Percentiles rank a stretch among this genome's conserved stretches.
These are phyloP conservation scores for Haemorhous mexicanus DNA, from an alignment of 2,113 vertebrate genomes.

Conservation along the genomic window DNA sequence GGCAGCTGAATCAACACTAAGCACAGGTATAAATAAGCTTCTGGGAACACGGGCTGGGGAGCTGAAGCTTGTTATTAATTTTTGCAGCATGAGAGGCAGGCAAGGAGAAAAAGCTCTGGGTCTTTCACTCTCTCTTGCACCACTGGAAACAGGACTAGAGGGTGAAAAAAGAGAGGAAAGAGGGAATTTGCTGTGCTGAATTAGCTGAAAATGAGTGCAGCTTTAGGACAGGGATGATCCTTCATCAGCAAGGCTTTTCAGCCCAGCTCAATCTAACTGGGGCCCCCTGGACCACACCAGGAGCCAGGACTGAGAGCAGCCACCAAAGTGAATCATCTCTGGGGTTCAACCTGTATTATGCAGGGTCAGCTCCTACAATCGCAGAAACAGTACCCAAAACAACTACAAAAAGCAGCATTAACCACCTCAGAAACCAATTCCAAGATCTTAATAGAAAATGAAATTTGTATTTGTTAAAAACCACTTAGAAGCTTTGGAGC, in stretches of 20 bases:
- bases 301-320: neutral
- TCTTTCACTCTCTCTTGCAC: neutral
- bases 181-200: neutral
- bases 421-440: neutral
- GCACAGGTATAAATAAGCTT: conserved; percentile 43
- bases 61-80: neutral
- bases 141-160: neutral
- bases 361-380: fast-evolving
- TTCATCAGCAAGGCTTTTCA: neutral
- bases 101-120: neutral
- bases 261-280: neutral
- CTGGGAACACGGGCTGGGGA: neutral
- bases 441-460: conserved; percentile 23
- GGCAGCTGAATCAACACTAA: conserved; percentile 45
- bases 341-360: neutral
- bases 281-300: neutral
- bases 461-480: conserved; percentile 55
- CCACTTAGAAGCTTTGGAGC: conserved; percentile 26
- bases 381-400: neutral
- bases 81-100: neutral
- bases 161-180: neutral
- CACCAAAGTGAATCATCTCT: neutral
- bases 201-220: neutral
- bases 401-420: neutral
- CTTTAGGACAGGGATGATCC: neutral